A percentile compares a stretch with the other conserved stretches of the same genome.
These are phyloP conservation scores for Papilio aristodemus DNA, from an alignment of 1,140 invertebrate genomes.

Conservation along the genomic window DNA sequence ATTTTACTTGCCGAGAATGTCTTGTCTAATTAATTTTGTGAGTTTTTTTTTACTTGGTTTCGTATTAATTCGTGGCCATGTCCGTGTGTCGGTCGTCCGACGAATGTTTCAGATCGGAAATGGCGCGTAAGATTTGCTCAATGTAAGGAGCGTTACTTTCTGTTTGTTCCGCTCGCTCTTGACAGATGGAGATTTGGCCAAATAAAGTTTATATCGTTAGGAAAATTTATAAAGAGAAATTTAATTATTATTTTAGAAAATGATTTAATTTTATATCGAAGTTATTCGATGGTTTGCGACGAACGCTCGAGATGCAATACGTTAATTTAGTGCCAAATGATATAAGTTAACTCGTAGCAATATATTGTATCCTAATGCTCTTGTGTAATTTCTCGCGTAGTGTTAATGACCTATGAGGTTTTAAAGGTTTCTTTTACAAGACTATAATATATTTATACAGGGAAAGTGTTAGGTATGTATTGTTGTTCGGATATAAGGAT, in stretches of 20 bases:
- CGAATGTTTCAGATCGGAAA: slow-evolving; percentile 42
- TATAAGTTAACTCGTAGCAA: slow-evolving; percentile 80
- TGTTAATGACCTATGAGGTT: slow-evolving; percentile 78
- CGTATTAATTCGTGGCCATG: slow-evolving; percentile 46
- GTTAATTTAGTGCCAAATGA: slow-evolving; percentile 81
- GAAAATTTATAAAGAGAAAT: slow-evolving; percentile 54
- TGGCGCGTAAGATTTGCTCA: slow-evolving; percentile 69
- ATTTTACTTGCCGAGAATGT: slow-evolving; percentile 77
- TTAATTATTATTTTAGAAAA: slow-evolving; percentile 66
- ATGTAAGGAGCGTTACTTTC: slow-evolving; percentile 59
- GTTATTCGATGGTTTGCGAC: slow-evolving; percentile 69
- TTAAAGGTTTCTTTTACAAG: slow-evolving; percentile 78
- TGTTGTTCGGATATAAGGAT: slow-evolving; percentile 75
- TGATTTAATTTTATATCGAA: slow-evolving; percentile 45
- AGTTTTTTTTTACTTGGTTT: slow-evolving; percentile 41
- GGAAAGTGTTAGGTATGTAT: slow-evolving; percentile 78
- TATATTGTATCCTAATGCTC: slow-evolving; percentile 78
- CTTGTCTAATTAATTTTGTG: slow-evolving; percentile 68
- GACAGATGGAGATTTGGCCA: slow-evolving; percentile 59
- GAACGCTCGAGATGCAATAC: slow-evolving; percentile 79
- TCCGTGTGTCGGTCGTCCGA: slow-evolving; percentile 42
- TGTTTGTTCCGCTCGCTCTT: slow-evolving; percentile 54
- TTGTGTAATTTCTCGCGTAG: slow-evolving; percentile 78
- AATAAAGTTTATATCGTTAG: slow-evolving; percentile 66
- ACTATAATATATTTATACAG: slow-evolving; percentile 79